These are phyloP conservation scores for Yponomeuta malinellus DNA, from an alignment of 2,888 invertebrate genomes.

Conservation along the genomic window DNA sequence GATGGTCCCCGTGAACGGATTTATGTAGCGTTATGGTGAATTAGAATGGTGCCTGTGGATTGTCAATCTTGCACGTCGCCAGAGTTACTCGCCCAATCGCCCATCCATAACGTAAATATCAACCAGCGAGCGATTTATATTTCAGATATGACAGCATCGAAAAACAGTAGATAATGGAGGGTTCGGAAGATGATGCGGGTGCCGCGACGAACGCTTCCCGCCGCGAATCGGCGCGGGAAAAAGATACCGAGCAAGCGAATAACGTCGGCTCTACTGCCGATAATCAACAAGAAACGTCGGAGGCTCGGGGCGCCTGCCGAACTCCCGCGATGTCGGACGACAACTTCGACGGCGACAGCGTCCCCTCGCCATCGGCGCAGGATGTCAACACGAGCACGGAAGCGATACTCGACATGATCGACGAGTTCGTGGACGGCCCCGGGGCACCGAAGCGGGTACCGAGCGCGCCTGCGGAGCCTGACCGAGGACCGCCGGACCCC, in stretches of 20 bases:
- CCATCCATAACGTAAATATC: slow-evolving; percentile 71
- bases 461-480: slow-evolving; percentile 6
- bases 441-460: slow-evolving; percentile 20
- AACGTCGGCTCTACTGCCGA: slow-evolving; percentile 58
- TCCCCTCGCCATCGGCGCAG: slow-evolving; percentile 64
- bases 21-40: slow-evolving; percentile 74
- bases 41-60: slow-evolving; percentile 75
- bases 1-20: slow-evolving; percentile 68
- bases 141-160: slow-evolving; percentile 73
- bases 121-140: slow-evolving; percentile 68
- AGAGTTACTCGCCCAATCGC: slow-evolving; percentile 68
- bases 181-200: slow-evolving; percentile 75
- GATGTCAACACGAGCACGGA: slow-evolving; percentile 70
- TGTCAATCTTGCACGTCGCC: slow-evolving; percentile 73
- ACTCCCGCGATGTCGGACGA: slow-evolving; percentile 65
- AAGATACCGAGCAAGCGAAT: slow-evolving; percentile 58
- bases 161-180: slow-evolving; percentile 76
- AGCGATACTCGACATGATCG: slow-evolving; percentile 71
- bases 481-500: slow-evolving; percentile 5
- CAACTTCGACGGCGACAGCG: slow-evolving; percentile 65
- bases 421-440: slow-evolving; percentile 68
- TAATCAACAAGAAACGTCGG: slow-evolving; percentile 41
- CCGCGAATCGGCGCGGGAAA: slow-evolving; percentile 75
- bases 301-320: slow-evolving; percentile 47
- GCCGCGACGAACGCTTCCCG: slow-evolving; percentile 71